Evolutionary conservation across 2,113 vertebrate genomes (phyloP).

Genomic region (Orthonyx spaldingii): DNA sequence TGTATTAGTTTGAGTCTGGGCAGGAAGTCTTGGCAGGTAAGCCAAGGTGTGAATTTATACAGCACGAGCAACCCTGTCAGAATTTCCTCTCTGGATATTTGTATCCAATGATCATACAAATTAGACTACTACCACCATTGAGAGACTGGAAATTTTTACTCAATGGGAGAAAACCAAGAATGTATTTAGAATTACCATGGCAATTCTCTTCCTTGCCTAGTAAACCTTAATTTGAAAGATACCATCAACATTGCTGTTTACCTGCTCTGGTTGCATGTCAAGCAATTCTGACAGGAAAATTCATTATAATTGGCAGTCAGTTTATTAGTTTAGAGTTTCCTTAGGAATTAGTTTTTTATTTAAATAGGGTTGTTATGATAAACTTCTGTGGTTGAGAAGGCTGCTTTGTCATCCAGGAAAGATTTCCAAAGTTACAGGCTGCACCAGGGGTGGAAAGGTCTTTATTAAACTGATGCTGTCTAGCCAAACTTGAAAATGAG

Average conservation of each 20-base stretch:
- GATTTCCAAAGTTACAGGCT: constrained; percentile 65
- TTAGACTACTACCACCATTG: neutral
- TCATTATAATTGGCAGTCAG: constrained; percentile 49
- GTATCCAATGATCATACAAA: neutral
- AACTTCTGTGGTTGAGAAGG: constrained; percentile 48
- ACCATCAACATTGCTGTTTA: neutral
- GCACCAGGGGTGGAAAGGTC: constrained; percentile 57
- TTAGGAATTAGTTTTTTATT: constrained; percentile 32
- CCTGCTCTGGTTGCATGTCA: constrained; percentile 38
- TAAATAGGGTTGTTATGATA: constrained; percentile 59
- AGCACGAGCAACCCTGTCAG: neutral
- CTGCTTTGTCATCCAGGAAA: constrained; percentile 61
- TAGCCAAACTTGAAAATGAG: constrained; percentile 68
- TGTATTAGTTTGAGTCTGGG: neutral
- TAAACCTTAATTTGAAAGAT: neutral
- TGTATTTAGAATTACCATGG: neutral
- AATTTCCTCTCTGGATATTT: neutral
- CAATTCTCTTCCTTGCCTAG: neutral
- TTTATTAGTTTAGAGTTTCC: constrained; percentile 53
- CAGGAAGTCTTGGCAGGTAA: neutral
- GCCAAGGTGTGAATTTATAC: neutral
- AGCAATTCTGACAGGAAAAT: constrained; percentile 48
- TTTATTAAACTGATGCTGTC: constrained; percentile 62
- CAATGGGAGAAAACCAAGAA: neutral
- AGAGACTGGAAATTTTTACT: neutral